These are phyloP conservation scores for Holcopasites calliopsidis DNA, from an alignment of 1,140 invertebrate genomes.

Conservation along the genomic window DNA sequence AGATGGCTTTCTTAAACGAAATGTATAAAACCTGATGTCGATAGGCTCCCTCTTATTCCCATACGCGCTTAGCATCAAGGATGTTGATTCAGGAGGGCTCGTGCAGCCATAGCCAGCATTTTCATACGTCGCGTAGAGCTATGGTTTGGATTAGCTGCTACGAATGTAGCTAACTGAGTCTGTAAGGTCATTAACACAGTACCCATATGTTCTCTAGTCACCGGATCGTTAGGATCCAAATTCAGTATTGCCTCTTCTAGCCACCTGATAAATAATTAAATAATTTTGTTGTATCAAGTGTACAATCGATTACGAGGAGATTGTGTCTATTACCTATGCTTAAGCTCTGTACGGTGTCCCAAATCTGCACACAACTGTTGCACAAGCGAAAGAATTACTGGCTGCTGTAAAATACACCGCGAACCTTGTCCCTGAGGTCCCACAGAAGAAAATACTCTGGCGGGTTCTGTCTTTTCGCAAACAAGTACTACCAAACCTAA, in stretches of 20 bases:
- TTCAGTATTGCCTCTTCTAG: constrained; percentile 93
- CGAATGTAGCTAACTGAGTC: constrained; percentile 86
- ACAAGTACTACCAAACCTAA: constrained; percentile 90
- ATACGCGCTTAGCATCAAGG: constrained; percentile 57
- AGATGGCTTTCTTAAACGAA: constrained; percentile 51
- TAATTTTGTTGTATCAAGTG: no score
- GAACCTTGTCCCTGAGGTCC: constrained; percentile 62
- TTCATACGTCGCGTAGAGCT: constrained; percentile 85
- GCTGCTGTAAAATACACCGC: constrained; percentile 83
- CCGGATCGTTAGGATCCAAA: constrained; percentile 87
- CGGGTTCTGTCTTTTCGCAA: constrained; percentile 89
- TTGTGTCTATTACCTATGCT: constrained; percentile 86
- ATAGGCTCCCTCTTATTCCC: constrained; percentile 10
- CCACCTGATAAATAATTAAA: constrained; percentile 82
- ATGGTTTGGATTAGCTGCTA: constrained; percentile 85
- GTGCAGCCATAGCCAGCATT: constrained; percentile 90
- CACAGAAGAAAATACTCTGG: constrained; percentile 88
- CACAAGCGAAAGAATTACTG: constrained; percentile 93
- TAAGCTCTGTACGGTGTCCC: constrained; percentile 90
- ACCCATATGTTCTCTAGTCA: constrained; percentile 90
- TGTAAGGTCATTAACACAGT: constrained; percentile 88
- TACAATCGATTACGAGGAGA: no score
- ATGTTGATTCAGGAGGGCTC: constrained; percentile 79
- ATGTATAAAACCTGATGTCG: constrained; percentile 54
- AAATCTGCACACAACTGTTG: constrained; percentile 95